Conservation (phyloP, 2,888 invertebrate species). For the Erynnis tages region DNA sequence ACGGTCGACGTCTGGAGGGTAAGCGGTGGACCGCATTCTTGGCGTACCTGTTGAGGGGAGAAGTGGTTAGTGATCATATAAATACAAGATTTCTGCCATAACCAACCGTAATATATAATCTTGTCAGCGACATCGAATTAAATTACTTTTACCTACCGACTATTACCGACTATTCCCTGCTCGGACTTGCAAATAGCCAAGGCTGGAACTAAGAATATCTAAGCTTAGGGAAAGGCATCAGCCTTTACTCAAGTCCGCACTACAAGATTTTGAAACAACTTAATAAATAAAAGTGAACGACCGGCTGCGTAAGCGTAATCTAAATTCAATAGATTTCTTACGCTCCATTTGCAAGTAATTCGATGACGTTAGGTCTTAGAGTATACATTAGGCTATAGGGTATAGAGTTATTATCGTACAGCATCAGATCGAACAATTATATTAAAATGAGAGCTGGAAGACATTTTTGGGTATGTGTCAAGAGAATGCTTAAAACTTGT, state of each 20-base stretch:
- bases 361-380: too few species aligned
- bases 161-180: slow-evolving; percentile 10
- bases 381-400: too few species aligned
- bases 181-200: slow-evolving; percentile 18
- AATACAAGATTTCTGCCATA: too few species aligned
- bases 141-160: too few species aligned
- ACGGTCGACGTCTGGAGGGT: slow-evolving; percentile 51
- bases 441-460: too few species aligned
- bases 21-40: slow-evolving; percentile 67
- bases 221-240: slow-evolving; percentile 12
- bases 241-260: slow-evolving; percentile 3
- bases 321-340: slow-evolving; percentile 6
- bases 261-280: slow-evolving; percentile 10
- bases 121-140: background rate
- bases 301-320: slow-evolving; percentile 5
- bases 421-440: too few species aligned
- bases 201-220: slow-evolving; percentile 12
- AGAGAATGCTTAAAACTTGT: too few species aligned
- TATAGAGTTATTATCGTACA: too few species aligned
- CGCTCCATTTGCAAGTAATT: background rate
- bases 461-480: too few species aligned
- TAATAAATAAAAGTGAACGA: slow-evolving; percentile 14
- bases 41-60: slow-evolving; percentile 61
- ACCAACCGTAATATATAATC: too few species aligned
- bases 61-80: too few species aligned